Evolutionary conservation across 2,113 vertebrate species (phyloP).

Genomic region (sheep (Ovis aries)): DNA sequence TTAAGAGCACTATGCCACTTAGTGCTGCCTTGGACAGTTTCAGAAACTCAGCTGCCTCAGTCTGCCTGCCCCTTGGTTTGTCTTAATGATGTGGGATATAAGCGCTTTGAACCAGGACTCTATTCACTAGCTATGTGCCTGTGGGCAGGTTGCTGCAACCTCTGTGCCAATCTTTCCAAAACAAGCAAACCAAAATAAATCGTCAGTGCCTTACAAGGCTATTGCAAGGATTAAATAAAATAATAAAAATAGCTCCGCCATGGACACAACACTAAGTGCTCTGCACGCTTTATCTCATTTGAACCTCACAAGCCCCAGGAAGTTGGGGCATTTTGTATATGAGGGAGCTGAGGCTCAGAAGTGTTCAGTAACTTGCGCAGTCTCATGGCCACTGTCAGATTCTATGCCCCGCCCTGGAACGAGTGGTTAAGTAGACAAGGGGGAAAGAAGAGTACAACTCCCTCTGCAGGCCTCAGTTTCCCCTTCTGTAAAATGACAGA

Average conservation of each 20-base stretch:
- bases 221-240: background rate
- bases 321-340: background rate
- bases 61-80: background rate
- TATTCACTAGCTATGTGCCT: background rate
- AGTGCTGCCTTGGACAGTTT: background rate
- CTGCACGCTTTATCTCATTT: background rate
- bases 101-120: background rate
- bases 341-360: conserved; percentile 7
- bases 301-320: background rate
- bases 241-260: background rate
- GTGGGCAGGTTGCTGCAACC: background rate
- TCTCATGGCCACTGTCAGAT: background rate
- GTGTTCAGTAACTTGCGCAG: background rate
- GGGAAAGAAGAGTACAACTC: background rate
- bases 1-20: background rate
- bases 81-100: background rate
- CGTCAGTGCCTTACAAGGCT: background rate
- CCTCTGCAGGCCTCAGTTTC: background rate
- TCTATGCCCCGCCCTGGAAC: background rate
- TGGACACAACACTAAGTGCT: background rate
- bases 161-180: background rate
- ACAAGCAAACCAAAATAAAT: background rate
- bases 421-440: background rate
- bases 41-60: background rate
- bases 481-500: background rate